phyloP scores from a whole-genome alignment of 1,140 invertebrate species.

The Brachionus asplanchnoidis region DNA sequence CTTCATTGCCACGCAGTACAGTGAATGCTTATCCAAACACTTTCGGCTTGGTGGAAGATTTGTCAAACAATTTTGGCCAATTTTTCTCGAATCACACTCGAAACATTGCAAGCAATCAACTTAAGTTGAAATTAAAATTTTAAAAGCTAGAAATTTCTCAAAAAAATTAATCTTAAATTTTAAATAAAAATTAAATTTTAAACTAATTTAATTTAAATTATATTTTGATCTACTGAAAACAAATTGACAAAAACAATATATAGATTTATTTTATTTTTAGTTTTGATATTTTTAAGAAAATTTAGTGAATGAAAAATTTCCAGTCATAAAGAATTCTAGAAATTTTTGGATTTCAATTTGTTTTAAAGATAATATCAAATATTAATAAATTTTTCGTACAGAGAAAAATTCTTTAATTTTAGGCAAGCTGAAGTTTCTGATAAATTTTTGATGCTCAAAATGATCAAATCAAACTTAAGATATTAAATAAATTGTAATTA shows the following conservation, averaged over 20 bases:
- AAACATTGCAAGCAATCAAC: conserved; percentile 24
- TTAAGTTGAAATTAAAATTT: background rate
- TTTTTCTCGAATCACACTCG: conserved; percentile 33
- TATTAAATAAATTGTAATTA: no score
- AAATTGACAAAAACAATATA: background rate
- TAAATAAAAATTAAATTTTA: background rate
- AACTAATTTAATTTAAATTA: background rate
- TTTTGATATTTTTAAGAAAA: no score
- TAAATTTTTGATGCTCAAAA: no score
- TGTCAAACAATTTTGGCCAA: background rate
- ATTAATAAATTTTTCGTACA: no score
- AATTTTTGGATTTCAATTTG: no score
- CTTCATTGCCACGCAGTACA: background rate
- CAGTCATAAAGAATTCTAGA: no score
- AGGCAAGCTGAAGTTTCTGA: no score
- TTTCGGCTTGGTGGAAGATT: background rate
- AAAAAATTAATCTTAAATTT: background rate
- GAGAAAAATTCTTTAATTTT: no score
- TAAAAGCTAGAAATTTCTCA: background rate
- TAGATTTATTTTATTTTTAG: no score
- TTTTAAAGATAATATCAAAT: no score
- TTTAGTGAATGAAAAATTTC: no score
- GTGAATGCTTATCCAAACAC: background rate
- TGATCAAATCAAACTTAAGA: no score
- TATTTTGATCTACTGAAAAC: background rate